A percentile compares a stretch with the other conserved stretches of the same genome.
Conservation (phyloP, 2,888 invertebrate genomes). For the Drosophila nr. medialis region DNA sequence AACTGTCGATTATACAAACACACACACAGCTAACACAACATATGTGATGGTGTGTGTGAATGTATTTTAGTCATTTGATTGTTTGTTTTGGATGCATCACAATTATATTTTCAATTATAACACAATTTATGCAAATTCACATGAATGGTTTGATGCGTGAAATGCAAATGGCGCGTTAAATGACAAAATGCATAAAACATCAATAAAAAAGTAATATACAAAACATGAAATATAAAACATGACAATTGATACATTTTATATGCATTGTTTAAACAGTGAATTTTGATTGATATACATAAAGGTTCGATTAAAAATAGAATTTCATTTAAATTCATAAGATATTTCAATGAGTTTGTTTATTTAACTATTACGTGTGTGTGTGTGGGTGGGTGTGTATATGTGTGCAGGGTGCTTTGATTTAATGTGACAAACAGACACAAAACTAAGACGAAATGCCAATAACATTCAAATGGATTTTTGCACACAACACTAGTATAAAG, state of each 20-base stretch:
- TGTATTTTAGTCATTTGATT: slow-evolving; percentile 3
- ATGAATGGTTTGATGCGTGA: slow-evolving; percentile 5
- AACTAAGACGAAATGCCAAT: slow-evolving; percentile 23
- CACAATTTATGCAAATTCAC: slow-evolving; percentile 21
- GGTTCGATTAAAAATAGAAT: not conserved
- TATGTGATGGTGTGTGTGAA: not conserved
- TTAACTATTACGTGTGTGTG: slow-evolving; percentile 8
- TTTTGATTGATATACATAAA: slow-evolving; percentile 17
- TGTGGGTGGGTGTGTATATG: not conserved
- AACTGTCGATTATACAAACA: too few relatives aligned
- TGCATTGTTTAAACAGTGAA: slow-evolving; percentile 2
- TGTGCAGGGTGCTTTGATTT: slow-evolving; percentile 31
- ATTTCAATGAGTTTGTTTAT: not conserved
- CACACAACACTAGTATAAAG: not conserved
- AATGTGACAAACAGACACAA: slow-evolving; percentile 28
- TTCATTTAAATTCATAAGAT: slow-evolving; percentile 8
- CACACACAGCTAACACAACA: slow-evolving; percentile 14
- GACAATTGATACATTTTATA: not conserved
- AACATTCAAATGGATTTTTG: slow-evolving; percentile 37
- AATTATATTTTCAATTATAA: slow-evolving; percentile 18
- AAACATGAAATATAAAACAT: not conserved
- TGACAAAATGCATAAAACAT: not conserved
- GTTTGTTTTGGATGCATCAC: slow-evolving; percentile 3
- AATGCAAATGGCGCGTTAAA: slow-evolving; percentile 1
- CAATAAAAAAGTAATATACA: not conserved